Conservation (phyloP, 2,888 invertebrate species). For the Lasioglossum figueresi region DNA sequence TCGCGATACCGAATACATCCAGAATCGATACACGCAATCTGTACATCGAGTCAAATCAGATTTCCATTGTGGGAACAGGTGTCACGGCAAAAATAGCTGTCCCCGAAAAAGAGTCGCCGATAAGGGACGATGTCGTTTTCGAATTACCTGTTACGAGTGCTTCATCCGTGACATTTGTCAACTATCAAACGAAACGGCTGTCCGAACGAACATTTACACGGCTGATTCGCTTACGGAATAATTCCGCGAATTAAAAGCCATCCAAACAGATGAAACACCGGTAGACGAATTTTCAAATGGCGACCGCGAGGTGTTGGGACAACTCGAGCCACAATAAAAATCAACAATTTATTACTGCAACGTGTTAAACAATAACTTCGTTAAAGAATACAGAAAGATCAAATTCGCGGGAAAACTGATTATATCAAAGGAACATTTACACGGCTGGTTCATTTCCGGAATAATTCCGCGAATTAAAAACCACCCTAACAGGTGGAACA, state of each 20-base stretch:
- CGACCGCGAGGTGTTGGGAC: background rate
- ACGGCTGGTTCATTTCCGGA: background rate
- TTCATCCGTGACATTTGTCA: constrained; percentile 16
- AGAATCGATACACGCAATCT: background rate
- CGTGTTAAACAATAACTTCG: background rate
- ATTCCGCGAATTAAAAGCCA: background rate
- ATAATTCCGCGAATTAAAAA: background rate
- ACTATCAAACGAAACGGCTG: background rate
- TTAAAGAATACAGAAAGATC: too few species aligned
- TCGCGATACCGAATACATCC: background rate
- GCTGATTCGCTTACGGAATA: background rate
- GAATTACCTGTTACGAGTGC: constrained; percentile 42
- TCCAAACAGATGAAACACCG: background rate
- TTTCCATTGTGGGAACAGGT: background rate
- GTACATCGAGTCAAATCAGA: background rate
- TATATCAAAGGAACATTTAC: background rate
- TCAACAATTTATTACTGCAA: background rate
- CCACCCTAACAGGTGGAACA: background rate
- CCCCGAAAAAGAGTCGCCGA: background rate
- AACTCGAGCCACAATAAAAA: background rate
- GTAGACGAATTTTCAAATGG: background rate
- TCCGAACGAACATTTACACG: background rate
- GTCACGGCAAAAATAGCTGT: constrained; percentile 28
- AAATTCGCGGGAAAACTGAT: too few species aligned
- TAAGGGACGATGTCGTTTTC: background rate